Base-by-base conservation (phyloP, 2,797 vertebrate genomes). In the Chromobotia macracanthus region DNA sequence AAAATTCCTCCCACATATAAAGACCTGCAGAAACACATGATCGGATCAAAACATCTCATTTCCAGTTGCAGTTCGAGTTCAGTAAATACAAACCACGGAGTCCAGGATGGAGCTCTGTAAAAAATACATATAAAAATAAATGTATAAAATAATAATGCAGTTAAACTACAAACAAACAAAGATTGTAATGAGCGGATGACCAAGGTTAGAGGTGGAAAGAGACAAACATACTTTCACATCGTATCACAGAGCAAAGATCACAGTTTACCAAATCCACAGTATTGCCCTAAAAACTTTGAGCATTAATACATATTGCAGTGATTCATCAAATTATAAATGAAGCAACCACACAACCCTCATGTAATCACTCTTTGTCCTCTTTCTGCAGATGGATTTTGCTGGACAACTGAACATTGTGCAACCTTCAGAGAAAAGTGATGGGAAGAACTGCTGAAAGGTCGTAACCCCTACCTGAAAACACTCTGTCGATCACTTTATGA, bases 321-420 rank as follows among this genome's bases (percentile, higher is more conserved):
- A 41, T 3, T 55, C 10, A 8, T 76, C 56, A 53, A 53, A 25
- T 58, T 11, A 19, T 25, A 58, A 69, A 56, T 28, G 19, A 44
- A 51, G 13, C 5, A 51, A 11, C 25, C 58, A 28, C 58, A 15
- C 1, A 9, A 31, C 75, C 19, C 72, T 75, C 72, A 68, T 66
- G 58, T 76, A 38, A 79, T 75, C 56, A 41, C 69, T 64, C 23
- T 75, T 56, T 77, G 60, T 75, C 10, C 2, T 69, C 11, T 72
- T 80, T 61, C 80, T 84, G 50, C 83, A 87, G 85, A 82, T 81
- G 69, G 53, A 66, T 61, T 21, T 70, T 44, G 38, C 69, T 73
- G 77, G 79, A 83, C 69, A 72, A 41, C 38, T 46, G 65, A 67
- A 80, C 76, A 83, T 78, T 77, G 72, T 68, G 55, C 9, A 10